These are phyloP conservation scores for Channallabes apus DNA, from an alignment of 2,797 vertebrate species.

Conservation along the genomic window DNA sequence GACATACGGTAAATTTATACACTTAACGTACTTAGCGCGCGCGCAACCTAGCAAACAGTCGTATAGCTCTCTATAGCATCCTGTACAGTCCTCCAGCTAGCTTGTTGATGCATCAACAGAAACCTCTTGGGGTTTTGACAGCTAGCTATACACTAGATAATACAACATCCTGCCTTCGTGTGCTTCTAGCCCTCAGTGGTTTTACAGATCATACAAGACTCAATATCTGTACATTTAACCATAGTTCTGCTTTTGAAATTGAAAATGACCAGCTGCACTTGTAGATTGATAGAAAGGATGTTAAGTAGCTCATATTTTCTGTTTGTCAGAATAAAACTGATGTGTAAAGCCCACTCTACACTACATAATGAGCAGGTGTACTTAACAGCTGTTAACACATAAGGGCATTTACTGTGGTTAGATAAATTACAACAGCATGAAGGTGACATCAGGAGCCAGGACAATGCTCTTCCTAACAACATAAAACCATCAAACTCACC, in stretches of 20 bases:
- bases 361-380: neutral
- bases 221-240: neutral
- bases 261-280: no score
- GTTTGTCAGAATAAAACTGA: neutral
- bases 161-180: neutral
- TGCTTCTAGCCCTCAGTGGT: neutral
- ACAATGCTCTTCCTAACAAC: neutral
- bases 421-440: neutral
- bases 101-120: slow-evolving; percentile 22
- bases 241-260: neutral
- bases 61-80: slow-evolving; percentile 12
- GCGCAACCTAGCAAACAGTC: neutral
- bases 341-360: neutral
- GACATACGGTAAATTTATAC: slow-evolving; percentile 76
- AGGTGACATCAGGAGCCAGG: neutral
- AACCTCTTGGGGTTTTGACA: slow-evolving; percentile 24
- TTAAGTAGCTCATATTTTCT: neutral
- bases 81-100: neutral
- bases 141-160: neutral
- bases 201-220: neutral
- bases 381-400: slow-evolving; percentile 27
- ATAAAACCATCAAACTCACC: neutral
- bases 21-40: neutral
- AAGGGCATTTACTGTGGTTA: neutral
- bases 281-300: neutral